Base-by-base conservation (phyloP, 2,113 vertebrate species). In the Pachycephala philippinensis region DNA sequence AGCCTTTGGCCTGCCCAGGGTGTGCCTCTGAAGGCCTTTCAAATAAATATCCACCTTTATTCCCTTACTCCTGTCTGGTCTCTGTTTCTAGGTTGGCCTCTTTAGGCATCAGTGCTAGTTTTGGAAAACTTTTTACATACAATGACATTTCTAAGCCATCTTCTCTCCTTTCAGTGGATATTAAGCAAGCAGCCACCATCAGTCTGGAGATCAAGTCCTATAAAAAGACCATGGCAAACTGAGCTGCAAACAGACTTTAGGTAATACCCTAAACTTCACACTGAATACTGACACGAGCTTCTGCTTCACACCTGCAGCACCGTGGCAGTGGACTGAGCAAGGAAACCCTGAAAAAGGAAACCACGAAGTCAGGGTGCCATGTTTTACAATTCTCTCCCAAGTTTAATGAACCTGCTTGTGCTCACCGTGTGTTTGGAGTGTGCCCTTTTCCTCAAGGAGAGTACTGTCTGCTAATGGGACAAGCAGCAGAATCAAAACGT, bases 251-350 rank as follows among this genome's bases (percentile, higher is more conserved):
- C 22, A 75, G 44, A 22, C 15, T 27, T 71, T 39, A 60, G 20
- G 31, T 4, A 79, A 63, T 3, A 69, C 57, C 8, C n/a, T n/a
- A 3, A 7, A 3, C 21, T 70, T 61, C 54, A 33, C 33, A 33
- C 1, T 3, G 26, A 42, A 61, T 23, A 59, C 0, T 11, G 4
- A 30, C 4, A 4, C 0, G 2, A 42, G 68, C 30, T 30, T 69
- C 53, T 69, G 54, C 54, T 28, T 61, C 59, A 35, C 4, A 2
- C n/a, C 64, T 50, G 3, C 54, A 33, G 42, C 84, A 61, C 40
- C 2, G 2, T 2, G 8, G 52, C 70, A 71, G 22, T 7, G 42
- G 7, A 79, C 50, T 6, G n/a, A 68, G 66, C 37, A 74, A 63
- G 66, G 37, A 75, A 69, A 70, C 18, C 42, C 70, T 90, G 69